Evolutionary conservation across 2,888 invertebrate species (phyloP), one percentile per base, ranked within the genome.

Genomic region (Pristionchus entomophagus): DNA sequence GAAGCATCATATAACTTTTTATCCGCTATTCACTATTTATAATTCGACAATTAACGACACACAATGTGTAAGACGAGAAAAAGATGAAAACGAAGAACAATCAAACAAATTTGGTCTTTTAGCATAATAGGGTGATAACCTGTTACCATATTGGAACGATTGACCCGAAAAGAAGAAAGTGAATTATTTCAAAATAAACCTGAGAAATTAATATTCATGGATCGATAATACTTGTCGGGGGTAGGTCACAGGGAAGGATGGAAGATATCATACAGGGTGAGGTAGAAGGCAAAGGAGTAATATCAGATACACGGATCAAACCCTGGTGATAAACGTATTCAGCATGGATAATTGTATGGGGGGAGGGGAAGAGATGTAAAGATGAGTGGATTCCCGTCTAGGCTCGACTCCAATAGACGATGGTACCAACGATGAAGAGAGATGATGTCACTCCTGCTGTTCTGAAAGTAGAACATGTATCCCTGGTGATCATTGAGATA

Each of bases 391-490:
- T 41, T 73, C 26, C 65, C 73, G 41, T 80, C 51, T 51, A 80
- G 51, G 51, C 35, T 51, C 32, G 49, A 51, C 51, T 80, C 78
- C 78, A 84, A 49, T 84, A 84, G 65, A 84, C 26, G 19, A 84
- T 45, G 19, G 83, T 53, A n/a, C 83, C 83, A 5, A 84, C 29
- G 17, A 84, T 62, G 83, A 84, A 84, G 17, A 84, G 83, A 2
- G 83, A 84, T 29, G 83, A 62, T 0, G 83, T 84, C 32, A 84
- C 45, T 51, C 65, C 83, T 26, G 83, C 83, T 41, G 83, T 84
- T 41, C 83, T 84, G 62, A 1, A 84, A 59, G 29, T 38, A n/a
- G n/a, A n/a, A n/a, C n/a, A n/a, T n/a, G n/a, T n/a, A n/a, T n/a
- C n/a, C n/a, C n/a, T n/a, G n/a, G n/a, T n/a, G n/a, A n/a, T n/a